Evolutionary conservation across 2,888 invertebrate genomes (phyloP), one percentile per base, ranked within the genome.

Genomic region (Muschampia staudingeri): DNA sequence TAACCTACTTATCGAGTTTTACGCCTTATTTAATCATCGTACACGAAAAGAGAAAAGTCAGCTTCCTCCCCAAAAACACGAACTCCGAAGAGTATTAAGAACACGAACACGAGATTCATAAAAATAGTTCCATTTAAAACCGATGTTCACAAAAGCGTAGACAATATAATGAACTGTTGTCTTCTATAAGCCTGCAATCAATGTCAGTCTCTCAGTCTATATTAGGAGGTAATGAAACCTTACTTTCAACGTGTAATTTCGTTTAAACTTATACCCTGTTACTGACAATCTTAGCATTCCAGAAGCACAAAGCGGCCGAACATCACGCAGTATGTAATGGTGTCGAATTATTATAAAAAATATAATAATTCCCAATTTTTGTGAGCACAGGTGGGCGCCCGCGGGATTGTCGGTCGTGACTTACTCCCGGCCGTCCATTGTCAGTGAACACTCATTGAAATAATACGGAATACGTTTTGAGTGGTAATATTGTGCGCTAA

Each of bases 321-420:
- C 90, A 94, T 91, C 91, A 86, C 86, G 90, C 87, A 90, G 87
- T 85, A 87, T 89, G 91, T 93, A 92, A 96, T 94, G 91, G 89
- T 89, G 90, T 88, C 87, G 91, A 94, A 94, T 94, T 95, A 94
- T 92, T 90, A 91, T 71, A 91, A 78, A 91, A 91, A 86, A 88
- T 88, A 87, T 88, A 91, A 92, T 91, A 92, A 92, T 93, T 93
- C 91, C 90, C 88, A 90, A 89, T 92, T 93, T 92, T 94, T 89
- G 87, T 92, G 89, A 90, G 93, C 95, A 94, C 96, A 97, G 96
- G 96, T 97, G 96, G 94, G 89, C 90, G 94, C 94, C 95, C 91
- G 88, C 92, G 90, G 95, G 94, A 93, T 87, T 82, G 73, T 52
- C 84, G 89, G 93, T 96, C 96, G 96, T 96, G 96, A 96, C 96